Evolutionary conservation across 1,140 invertebrate species (phyloP), one percentile per base, ranked within the genome.

Genomic region (Papilio glaucus): DNA sequence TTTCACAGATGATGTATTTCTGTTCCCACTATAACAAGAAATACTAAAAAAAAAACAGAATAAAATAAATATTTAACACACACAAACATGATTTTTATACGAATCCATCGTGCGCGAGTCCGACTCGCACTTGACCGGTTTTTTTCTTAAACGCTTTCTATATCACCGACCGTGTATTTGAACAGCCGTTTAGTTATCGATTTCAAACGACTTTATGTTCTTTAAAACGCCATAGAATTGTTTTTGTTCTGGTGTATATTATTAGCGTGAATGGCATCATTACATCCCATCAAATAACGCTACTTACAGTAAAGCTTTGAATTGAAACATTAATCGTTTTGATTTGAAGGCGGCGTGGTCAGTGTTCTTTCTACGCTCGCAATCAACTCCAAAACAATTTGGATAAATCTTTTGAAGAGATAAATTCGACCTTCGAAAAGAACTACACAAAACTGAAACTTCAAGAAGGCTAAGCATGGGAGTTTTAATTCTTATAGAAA

Each of bases 211-310:
- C 18, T 57, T 57, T 57, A 57, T 26, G 49, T 24, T 57, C 5
- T 57, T 57, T 57, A 57, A 57, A 57, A 57, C 12, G 49, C 12
- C 49, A 26, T 57, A 24, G 21, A 57, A 57, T 57, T 57, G 49
- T 24, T 24, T 57, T 57, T 57, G 10, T 57, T 57, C 10, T 26
- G 2, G 49, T 57, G 10, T 24, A 10, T 53, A 3, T 45, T 26
- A 57, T 8, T 26, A 41, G 10, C 39, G 21, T 12, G 49, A 57
- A 57, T 57, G 21, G 10, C 49, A 26, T 57, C 21, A 57, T 57
- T 57, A 57, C 49, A 26, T 24, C 4, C 45, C 49, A 57, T 57
- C 24, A 21, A 57, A 21, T 26, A 24, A 18, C 21, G 49, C 49
- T 57, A 57, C 49, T 57, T 4, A 13, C 24, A 12, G 18, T 57